phyloP scores from a whole-genome alignment of 1,140 invertebrate genomes.

The Aphis gossypii region DNA sequence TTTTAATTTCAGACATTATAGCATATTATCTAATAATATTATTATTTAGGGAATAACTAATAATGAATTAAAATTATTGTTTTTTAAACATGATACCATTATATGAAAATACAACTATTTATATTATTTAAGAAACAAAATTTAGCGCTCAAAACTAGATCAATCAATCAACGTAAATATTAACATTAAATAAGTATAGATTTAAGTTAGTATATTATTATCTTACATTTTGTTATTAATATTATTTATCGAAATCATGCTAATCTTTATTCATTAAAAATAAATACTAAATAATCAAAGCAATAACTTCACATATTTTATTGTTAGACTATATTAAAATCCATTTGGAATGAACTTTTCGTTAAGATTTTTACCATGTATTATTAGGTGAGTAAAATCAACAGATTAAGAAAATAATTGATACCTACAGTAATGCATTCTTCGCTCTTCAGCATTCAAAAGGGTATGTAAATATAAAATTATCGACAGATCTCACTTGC shows the following conservation, averaged over 20 bases:
- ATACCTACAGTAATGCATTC: neutral
- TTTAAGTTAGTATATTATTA: too few relatives aligned
- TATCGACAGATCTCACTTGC: neutral
- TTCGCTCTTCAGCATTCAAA: neutral
- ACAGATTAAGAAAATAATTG: neutral
- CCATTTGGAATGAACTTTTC: neutral
- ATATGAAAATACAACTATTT: neutral
- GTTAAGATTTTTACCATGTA: too few relatives aligned
- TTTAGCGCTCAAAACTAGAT: neutral
- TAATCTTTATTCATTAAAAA: neutral
- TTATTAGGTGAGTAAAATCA: neutral
- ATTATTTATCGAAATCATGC: neutral
- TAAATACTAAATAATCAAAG: neutral
- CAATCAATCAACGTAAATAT: neutral
- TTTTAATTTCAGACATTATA: neutral
- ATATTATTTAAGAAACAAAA: neutral
- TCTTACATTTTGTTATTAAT: too few relatives aligned
- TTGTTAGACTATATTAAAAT: neutral
- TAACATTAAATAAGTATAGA: neutral
- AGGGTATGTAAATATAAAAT: constrained; percentile 7
- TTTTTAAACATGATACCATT: neutral
- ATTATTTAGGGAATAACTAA: neutral
- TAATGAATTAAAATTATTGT: neutral
- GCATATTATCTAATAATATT: neutral
- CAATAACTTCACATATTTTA: neutral